Evolutionary conservation across 2,888 invertebrate species (phyloP), one percentile per base, ranked within the genome.

Genomic region (Eumerus sabulonum): DNA sequence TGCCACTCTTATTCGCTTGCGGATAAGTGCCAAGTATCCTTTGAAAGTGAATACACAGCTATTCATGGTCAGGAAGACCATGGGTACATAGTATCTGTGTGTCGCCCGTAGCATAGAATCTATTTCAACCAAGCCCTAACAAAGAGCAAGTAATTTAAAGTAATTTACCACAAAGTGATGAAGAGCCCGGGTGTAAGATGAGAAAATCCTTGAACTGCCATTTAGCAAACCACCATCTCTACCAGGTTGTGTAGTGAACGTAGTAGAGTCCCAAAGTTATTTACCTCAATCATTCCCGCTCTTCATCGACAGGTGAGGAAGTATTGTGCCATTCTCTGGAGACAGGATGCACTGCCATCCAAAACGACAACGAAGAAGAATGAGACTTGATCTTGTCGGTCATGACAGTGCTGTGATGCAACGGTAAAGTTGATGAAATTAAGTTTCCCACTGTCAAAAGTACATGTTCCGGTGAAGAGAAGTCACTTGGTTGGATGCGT

Each of bases 161-260:
- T 70, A 79, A 79, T 79, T 79, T 79, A 79, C 79, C 74, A 74
- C 74, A 73, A 64, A 79, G 79, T 74, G 79, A 74, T 74, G 73
- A 67, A 67, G 71, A 72, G 50, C 66, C 38, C 38, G n/a, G n/a
- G n/a, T 27, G 19, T 42, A 51, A 47, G 54, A 68, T 50, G 47
- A 59, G 59, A 54, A 59, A 60, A 59, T 63, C 68, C 77, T 68
- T 64, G 63, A 79, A 73, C 59, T 63, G 53, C 53, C 79, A 74
- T 63, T 79, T 79, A 79, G 54, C 79, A 64, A 54, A 19, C 27
- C 63, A 48, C 14, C 38, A 45, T 64, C 40, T 5, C 42, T 36
- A n/a, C n/a, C n/a, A n/a, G n/a, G n/a, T n/a, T n/a, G n/a, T n/a
- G n/a, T n/a, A n/a, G n/a, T n/a, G 9, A n/a, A 19, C 1, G 12